These are phyloP conservation scores for Perodicticus potto DNA, from an alignment of 2,797 vertebrate genomes.

Conservation along the genomic window DNA sequence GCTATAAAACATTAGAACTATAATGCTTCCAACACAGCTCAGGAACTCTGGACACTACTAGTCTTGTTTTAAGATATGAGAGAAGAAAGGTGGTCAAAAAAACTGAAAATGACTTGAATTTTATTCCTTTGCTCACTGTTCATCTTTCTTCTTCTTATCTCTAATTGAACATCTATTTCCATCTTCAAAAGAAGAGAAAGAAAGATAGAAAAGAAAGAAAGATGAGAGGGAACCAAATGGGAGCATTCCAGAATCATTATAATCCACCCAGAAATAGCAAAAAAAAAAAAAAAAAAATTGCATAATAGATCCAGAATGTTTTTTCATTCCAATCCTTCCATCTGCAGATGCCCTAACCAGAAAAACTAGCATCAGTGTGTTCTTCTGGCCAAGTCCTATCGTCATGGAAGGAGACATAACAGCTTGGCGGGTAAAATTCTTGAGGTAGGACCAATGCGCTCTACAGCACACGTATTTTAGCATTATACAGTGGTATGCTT, in stretches of 20 bases:
- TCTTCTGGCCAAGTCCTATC: neutral
- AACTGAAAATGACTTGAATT: neutral
- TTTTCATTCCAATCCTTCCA: slow-evolving; percentile 36
- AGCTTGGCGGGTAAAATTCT: neutral
- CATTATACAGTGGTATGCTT: neutral
- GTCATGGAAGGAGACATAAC: neutral
- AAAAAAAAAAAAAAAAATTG: neutral
- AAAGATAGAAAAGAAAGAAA: neutral
- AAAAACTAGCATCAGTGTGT: neutral
- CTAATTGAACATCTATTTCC: neutral
- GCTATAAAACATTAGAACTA: neutral
- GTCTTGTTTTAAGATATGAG: neutral
- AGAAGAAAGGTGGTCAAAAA: neutral
- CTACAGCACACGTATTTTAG: neutral
- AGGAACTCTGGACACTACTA: neutral
- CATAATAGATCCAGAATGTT: neutral
- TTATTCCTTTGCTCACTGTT: neutral
- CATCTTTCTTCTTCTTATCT: neutral
- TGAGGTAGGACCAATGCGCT: neutral
- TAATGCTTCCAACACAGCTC: neutral
- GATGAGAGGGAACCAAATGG: neutral
- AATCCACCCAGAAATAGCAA: neutral
- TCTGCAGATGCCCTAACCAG: neutral
- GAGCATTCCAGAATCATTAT: neutral
- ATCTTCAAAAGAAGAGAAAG: slow-evolving; percentile 21